Conservation (phyloP, 2,113 vertebrate species). For the Sinocyclocheilus rhinocerous region DNA sequence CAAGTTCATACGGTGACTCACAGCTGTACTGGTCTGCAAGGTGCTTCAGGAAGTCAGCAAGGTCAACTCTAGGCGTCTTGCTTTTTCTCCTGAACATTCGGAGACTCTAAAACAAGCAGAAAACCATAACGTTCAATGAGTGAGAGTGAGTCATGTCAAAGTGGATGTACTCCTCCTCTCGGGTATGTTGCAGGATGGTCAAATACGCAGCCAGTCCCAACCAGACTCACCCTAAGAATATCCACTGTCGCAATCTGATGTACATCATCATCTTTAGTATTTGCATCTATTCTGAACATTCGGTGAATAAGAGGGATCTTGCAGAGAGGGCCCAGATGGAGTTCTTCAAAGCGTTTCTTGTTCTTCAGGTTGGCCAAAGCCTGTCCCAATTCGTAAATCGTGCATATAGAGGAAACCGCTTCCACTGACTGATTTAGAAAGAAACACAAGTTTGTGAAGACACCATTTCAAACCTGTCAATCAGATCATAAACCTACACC, state of each 20-base stretch:
- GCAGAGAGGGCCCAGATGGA: constrained; percentile 79
- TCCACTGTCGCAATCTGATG: constrained; percentile 75
- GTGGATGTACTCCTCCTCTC: neutral
- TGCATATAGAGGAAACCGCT: constrained; percentile 68
- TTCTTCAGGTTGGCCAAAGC: constrained; percentile 74
- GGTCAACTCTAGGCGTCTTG: constrained; percentile 65
- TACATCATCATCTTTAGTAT: constrained; percentile 78
- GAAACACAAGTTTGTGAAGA: neutral
- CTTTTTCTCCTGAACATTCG: constrained; percentile 61
- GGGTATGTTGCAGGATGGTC: neutral
- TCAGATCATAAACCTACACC: neutral
- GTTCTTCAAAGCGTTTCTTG: constrained; percentile 78
- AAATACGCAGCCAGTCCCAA: neutral
- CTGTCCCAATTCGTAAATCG: constrained; percentile 77
- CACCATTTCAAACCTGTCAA: neutral
- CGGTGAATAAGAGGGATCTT: constrained; percentile 75
- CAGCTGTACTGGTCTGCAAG: constrained; percentile 77
- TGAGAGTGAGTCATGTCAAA: neutral
- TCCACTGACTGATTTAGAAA: constrained; percentile 65
- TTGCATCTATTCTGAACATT: constrained; percentile 74
- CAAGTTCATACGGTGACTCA: constrained; percentile 76
- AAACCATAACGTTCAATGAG: neutral
- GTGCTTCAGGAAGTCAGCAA: constrained; percentile 77
- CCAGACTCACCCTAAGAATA: constrained; percentile 72
- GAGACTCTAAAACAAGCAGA: constrained; percentile 68